Percentiles rank a stretch among this genome's conserved stretches.
Evolutionary conservation across 2,888 invertebrate species (phyloP).

Genomic region (Hecatera dysodea): DNA sequence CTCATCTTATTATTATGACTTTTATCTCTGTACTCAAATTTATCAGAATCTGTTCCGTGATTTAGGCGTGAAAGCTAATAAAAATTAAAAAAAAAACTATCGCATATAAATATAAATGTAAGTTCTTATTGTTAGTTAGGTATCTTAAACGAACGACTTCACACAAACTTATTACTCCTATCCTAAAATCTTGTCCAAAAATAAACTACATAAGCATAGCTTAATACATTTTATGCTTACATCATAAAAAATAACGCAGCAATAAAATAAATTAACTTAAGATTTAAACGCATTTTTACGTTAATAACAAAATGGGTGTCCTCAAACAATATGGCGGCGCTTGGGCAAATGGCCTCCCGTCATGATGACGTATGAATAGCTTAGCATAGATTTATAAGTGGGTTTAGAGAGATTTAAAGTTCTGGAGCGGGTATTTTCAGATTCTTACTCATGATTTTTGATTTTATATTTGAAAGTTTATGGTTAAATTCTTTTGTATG

Average conservation of each 20-base stretch:
- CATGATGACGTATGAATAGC: conserved; percentile 68
- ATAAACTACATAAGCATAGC: background rate
- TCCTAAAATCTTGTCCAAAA: background rate
- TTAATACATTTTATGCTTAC: background rate
- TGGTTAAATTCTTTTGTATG: background rate
- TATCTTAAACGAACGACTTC: background rate
- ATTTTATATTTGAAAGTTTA: background rate
- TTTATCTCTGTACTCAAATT: too few species aligned
- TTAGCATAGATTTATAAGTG: conserved; percentile 67
- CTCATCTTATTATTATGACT: too few species aligned
- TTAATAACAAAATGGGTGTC: conserved; percentile 41
- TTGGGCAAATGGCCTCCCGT: conserved; percentile 64
- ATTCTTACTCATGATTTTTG: conserved; percentile 38
- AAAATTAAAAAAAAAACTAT: too few species aligned
- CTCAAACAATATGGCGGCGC: conserved; percentile 65
- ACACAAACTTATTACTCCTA: background rate
- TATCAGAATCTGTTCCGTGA: too few species aligned
- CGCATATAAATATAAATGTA: too few species aligned
- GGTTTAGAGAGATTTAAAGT: conserved; percentile 58
- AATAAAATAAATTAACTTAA: conserved; percentile 1
- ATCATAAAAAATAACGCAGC: background rate
- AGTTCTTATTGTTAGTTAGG: too few species aligned
- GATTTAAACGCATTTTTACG: conserved; percentile 37
- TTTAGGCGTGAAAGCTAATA: too few species aligned
- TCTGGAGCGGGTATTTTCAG: conserved; percentile 41